Evolutionary conservation across 2,113 vertebrate genomes (phyloP), one percentile per base, ranked within the genome.

Genomic region (Mesitornis unicolor): DNA sequence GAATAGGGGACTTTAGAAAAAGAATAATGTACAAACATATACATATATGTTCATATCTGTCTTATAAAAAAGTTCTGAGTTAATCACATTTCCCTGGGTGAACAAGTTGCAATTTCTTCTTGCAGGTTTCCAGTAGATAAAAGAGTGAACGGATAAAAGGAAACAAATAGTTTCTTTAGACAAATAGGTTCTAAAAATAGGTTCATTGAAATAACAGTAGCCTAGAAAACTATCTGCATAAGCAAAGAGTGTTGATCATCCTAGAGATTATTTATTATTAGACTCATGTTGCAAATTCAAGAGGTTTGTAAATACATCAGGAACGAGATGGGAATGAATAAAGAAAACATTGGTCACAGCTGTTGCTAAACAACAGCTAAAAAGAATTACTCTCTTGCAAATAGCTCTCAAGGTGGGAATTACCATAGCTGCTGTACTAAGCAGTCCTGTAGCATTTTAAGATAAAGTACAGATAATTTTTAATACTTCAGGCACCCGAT

Each of bases 391-490:
- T n/a, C 28, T 79, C 24, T 68, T 92, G 60, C 69, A 94, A 95
- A 73, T 28, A 71, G 59, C 10, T 74, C 63, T 87, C 45, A 73
- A 85, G 51, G 60, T 89, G 56, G 47, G 48, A 87, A 71, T 79
- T 2, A 0, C 48, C 4, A 8, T n/a, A 74, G 73, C 85, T 94
- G 51, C 56, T 47, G 18, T 87, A 63, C 24, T 65, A 87, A 36
- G 31, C 47, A 90, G 73, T 93, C 57, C 69, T 87, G 51, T 74
- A 77, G 64, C 73, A 65, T 92, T 96, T 77, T 71, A 91, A 96
- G 90, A 87, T 93, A 65, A 92, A 93, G 42, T 80, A 80, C 53
- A 71, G 67, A 87, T 92, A 17, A 73, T 79, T 89, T 84, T 40
- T 93, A 91, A 77, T 90, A 92, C 69, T 95, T 75, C 43, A 42